phyloP scores from a whole-genome alignment of 2,797 vertebrate genomes.

The Phataginus tricuspis region DNA sequence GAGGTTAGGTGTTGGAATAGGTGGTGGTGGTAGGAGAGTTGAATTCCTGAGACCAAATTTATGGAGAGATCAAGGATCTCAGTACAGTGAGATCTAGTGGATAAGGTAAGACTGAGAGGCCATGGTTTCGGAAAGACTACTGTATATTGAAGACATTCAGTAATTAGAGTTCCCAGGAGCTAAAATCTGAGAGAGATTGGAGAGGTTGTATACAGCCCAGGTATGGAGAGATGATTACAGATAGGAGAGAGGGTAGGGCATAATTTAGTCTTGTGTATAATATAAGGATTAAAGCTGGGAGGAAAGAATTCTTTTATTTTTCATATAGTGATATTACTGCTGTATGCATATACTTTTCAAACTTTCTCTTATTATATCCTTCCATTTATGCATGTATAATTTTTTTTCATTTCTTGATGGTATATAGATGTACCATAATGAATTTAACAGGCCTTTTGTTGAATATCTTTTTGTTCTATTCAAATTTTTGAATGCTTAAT shows the following conservation, averaged over 20 bases:
- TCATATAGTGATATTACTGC: neutral
- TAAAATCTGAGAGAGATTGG: neutral
- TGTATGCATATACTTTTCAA: neutral
- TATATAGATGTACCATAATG: neutral
- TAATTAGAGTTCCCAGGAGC: neutral
- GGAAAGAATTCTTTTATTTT: neutral
- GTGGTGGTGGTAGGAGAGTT: neutral
- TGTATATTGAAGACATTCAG: neutral
- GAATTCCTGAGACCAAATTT: neutral
- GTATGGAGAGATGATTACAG: neutral
- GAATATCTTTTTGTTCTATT: neutral
- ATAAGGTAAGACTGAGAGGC: neutral
- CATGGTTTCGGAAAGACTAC: neutral
- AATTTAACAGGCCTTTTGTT: neutral
- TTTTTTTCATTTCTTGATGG: neutral
- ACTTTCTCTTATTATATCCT: neutral
- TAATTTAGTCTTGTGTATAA: neutral
- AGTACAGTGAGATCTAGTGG: neutral
- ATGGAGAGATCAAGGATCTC: neutral
- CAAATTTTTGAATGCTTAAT: neutral
- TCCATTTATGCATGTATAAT: neutral
- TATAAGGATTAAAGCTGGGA: neutral
- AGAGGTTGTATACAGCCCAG: neutral
- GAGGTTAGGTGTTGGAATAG: neutral
- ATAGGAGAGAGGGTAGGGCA: neutral